Base-by-base conservation (phyloP, 2,113 vertebrate genomes). In the Ovis aries region DNA sequence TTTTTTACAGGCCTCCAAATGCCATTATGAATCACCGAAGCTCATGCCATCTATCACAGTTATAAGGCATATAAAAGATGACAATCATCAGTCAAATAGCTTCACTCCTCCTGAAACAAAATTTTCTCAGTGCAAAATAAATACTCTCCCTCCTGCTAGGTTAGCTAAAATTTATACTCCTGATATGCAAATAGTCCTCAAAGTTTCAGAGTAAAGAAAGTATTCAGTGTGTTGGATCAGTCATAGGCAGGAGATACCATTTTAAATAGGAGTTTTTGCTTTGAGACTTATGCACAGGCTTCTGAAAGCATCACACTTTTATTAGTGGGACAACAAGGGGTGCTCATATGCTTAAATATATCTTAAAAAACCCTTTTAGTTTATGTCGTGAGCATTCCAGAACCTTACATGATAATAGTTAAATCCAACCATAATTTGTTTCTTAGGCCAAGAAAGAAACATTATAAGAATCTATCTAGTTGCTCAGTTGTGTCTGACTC, bases 141-240 rank as follows among this genome's bases (percentile, higher is more conserved):
- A 94, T 89, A 93, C 14, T 91, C 93, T 95, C 25, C 77, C 62
- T 97, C 92, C 62, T 94, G 15, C 27, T 88, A 85, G 29, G 97
- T 97, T 98, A 97, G 52, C n/a, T 83, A 95, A 96, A 57, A 96
- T 97, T 97, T 94, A 97, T 88, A 87, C 27, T 84, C 31, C 25
- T 92, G 91, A 82, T 77, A 96, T 95, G 84, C 87, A 96, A 90
- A 88, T 50, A 29, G 13, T 74, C 57, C 82, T 89, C 45, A 43
- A 96, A 94, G 3, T 89, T 98, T 94, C 62, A 97, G 48, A 77
- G 36, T 77, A 95, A 94, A 48, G 25, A 48, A 94, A 95, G 16
- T 21, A 74, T 53, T 88, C 48, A 50, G 6, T 57, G 23, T 60
- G 33, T 95, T 45, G 64, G 57, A 13, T 96, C 62, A 80, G 33